phyloP scores from a whole-genome alignment of 2,113 vertebrate species.

The Xenopus borealis region DNA sequence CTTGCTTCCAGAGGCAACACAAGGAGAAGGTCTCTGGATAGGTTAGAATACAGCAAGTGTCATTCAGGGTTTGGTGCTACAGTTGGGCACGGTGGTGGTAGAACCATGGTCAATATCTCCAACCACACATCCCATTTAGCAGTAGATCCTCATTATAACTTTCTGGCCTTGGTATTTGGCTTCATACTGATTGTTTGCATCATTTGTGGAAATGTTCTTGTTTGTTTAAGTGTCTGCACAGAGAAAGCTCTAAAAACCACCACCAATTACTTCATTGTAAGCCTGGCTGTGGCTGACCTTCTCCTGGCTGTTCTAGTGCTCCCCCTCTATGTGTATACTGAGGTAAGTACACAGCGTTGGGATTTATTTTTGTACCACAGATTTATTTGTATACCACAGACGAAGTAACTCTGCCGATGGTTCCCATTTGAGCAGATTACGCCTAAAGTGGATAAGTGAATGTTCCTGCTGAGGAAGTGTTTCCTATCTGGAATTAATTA shows the following conservation, averaged over 20 bases:
- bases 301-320: conserved; percentile 86
- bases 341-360: conserved; percentile 70
- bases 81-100: conserved; percentile 4
- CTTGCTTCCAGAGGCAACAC: conserved; percentile 11
- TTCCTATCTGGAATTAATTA: too few relatives aligned
- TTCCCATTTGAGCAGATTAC: too few relatives aligned
- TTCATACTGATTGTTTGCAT: conserved; percentile 75
- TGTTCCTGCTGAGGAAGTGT: too few relatives aligned
- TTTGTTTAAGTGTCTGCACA: conserved; percentile 83
- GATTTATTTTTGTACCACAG: too few relatives aligned
- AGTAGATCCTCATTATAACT: conserved; percentile 49
- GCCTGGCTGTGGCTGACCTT: conserved; percentile 84
- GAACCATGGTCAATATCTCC: conserved; percentile 33
- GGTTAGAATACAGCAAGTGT: not conserved
- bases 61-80: conserved; percentile 9
- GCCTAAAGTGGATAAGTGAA: too few relatives aligned
- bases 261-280: conserved; percentile 93
- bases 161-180: conserved; percentile 77
- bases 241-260: conserved; percentile 89
- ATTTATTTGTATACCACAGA: too few relatives aligned
- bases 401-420: too few relatives aligned
- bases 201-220: conserved; percentile 81
- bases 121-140: conserved; percentile 32
- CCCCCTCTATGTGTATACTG: conserved; percentile 87
- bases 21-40: not conserved